phyloP scores from a whole-genome alignment of 1,140 invertebrate genomes.

The Sminthurinus signatus region DNA sequence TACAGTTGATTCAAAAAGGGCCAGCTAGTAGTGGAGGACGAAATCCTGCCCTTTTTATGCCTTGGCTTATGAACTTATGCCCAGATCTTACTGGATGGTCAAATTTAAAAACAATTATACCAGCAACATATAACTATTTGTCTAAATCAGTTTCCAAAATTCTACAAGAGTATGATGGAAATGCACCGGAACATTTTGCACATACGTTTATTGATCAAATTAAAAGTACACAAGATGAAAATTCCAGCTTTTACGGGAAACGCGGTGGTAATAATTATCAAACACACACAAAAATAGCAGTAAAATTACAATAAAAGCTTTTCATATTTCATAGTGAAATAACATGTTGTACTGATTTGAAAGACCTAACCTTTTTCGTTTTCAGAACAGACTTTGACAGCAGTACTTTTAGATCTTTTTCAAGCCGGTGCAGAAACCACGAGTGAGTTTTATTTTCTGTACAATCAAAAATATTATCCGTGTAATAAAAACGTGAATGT shows the following conservation, averaged over 20 bases:
- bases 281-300: too few species aligned
- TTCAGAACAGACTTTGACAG: constrained; percentile 16
- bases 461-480: too few species aligned
- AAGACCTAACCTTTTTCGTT: too few species aligned
- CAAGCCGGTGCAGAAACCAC: constrained; percentile 48
- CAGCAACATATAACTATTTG: not conserved
- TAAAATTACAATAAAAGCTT: too few species aligned
- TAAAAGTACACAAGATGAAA: not conserved
- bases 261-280: not conserved
- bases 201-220: constrained; percentile 4
- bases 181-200: not conserved
- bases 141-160: too few species aligned
- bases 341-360: too few species aligned
- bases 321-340: too few species aligned
- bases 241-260: constrained; percentile 1
- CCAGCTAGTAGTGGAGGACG: too few species aligned
- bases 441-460: too few species aligned
- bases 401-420: not conserved
- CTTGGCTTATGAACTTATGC: not conserved
- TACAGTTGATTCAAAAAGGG: too few species aligned
- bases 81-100: not conserved
- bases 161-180: not conserved
- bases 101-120: not conserved
- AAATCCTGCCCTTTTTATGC: too few species aligned
- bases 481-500: too few species aligned